Evolutionary conservation across 2,888 invertebrate genomes (phyloP).

Genomic region (Cyclophora punctaria): DNA sequence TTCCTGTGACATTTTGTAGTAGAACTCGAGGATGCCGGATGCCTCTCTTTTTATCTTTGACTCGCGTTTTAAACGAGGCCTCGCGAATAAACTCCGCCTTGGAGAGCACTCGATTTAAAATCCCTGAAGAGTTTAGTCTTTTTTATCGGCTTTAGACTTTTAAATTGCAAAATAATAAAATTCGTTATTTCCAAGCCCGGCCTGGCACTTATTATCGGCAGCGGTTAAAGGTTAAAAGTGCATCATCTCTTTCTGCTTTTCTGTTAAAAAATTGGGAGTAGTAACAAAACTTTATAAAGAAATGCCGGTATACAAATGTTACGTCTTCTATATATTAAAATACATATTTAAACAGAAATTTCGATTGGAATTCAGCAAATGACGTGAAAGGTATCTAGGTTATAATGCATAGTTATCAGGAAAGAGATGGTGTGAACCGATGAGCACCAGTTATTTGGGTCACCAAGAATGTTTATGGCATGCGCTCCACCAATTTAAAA

Average conservation of each 20-base stretch:
- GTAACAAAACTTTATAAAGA: too few relatives aligned
- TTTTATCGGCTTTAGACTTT: conserved; percentile 13
- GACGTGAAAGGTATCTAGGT: conserved; percentile 30
- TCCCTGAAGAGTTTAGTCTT: conserved; percentile 27
- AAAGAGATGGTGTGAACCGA: conserved; percentile 22
- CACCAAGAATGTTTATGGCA: conserved; percentile 28
- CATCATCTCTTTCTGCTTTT: too few relatives aligned
- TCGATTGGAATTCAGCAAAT: conserved; percentile 29
- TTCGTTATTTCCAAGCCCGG: too few relatives aligned
- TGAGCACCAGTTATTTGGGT: conserved; percentile 30
- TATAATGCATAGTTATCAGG: conserved; percentile 36
- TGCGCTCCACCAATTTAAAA: neutral
- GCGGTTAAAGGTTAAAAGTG: too few relatives aligned
- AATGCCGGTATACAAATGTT: too few relatives aligned
- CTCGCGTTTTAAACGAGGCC: conserved; percentile 44
- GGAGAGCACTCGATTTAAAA: conserved; percentile 39
- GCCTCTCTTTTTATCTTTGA: conserved; percentile 46
- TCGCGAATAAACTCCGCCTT: conserved; percentile 35
- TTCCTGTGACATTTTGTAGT: conserved; percentile 32
- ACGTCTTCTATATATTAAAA: too few relatives aligned
- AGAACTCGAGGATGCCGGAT: conserved; percentile 26
- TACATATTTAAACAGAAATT: neutral
- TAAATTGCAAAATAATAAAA: conserved; percentile 9
- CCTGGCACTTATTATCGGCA: too few relatives aligned
- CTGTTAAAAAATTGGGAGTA: too few relatives aligned